Percentiles rank a stretch among this genome's conserved stretches.
Evolutionary conservation across 2,797 vertebrate species (phyloP).

Genomic region (Eulemur albifrons): DNA sequence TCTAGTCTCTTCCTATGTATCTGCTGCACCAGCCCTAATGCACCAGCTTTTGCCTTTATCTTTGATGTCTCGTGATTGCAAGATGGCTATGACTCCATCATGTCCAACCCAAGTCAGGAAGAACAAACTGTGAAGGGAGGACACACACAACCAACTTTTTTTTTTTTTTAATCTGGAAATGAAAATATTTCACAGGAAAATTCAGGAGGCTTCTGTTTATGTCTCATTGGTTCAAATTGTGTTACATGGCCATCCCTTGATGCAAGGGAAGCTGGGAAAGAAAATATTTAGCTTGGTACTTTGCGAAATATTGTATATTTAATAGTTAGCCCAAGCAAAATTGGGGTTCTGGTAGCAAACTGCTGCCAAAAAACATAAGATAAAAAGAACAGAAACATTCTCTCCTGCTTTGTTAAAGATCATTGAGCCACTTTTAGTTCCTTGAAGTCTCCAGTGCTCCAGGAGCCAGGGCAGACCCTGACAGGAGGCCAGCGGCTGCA

Average conservation of each 20-base stretch:
- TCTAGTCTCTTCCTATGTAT: background rate
- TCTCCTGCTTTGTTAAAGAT: conserved; percentile 4
- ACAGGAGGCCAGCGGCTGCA: background rate
- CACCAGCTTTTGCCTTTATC: background rate
- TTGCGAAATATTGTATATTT: background rate
- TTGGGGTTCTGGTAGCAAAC: conserved; percentile 12
- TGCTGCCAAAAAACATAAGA: background rate
- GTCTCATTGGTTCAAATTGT: background rate
- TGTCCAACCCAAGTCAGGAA: background rate
- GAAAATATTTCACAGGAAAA: conserved; percentile 30
- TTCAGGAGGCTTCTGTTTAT: background rate
- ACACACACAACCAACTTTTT: background rate
- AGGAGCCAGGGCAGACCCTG: background rate
- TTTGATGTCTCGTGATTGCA: background rate
- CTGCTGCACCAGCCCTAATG: background rate
- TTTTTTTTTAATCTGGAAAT: background rate
- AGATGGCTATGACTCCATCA: background rate
- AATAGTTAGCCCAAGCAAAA: background rate
- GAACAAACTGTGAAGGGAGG: background rate
- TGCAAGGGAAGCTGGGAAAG: background rate
- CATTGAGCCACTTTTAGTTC: background rate
- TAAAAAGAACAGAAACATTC: background rate
- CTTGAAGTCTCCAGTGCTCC: background rate
- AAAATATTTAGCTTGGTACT: background rate
- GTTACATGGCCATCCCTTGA: background rate